Evolutionary conservation across 2,113 vertebrate species (phyloP), one percentile per base, ranked within the genome.

Genomic region (Ornithorhynchus anatinus): DNA sequence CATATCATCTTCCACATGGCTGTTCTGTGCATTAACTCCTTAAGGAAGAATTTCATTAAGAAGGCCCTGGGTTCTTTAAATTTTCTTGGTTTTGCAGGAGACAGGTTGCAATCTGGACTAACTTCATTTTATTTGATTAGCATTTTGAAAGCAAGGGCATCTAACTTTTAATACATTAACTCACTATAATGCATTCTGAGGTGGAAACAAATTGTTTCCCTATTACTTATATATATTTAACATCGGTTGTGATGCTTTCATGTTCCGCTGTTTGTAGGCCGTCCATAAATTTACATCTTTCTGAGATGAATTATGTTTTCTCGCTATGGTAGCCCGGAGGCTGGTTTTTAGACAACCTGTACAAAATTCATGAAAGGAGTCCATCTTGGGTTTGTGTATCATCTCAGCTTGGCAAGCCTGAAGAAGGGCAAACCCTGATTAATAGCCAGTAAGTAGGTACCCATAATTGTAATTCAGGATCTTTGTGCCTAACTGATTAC

Each of bases 101-200:
- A 73, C 58, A 63, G 29, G 71, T 7, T 22, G 62, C 60, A 64
- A 84, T 74, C 57, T 31, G 51, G 44, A 25, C 37, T 63, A n/a
- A n/a, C n/a, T n/a, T n/a, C n/a, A n/a, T 72, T 82, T 84, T 73
- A 81, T 32, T 37, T 32, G 74, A 86, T 77, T 71, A 76, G 75
- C 56, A 67, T 79, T 84, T 89, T 77, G 63, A 70, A 83, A 87
- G 72, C 50, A 84, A 79, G 78, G 29, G 12, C 67, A 72, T 84
- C 80, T 77, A 59, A 72, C 57, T 85, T 77, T 79, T 73, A 64
- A 66, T 38, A 80, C 75, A 84, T 87, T 88, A 60, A 81, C 84
- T 88, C 80, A 45, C 47, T 69, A 10, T 1, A 54, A 74, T 51
- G 72, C 71, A 87, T 62, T 59, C 67, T 48, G 11, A 38, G 57